Conservation (phyloP, 2,888 invertebrate species). For the Tiliacea aurago region DNA sequence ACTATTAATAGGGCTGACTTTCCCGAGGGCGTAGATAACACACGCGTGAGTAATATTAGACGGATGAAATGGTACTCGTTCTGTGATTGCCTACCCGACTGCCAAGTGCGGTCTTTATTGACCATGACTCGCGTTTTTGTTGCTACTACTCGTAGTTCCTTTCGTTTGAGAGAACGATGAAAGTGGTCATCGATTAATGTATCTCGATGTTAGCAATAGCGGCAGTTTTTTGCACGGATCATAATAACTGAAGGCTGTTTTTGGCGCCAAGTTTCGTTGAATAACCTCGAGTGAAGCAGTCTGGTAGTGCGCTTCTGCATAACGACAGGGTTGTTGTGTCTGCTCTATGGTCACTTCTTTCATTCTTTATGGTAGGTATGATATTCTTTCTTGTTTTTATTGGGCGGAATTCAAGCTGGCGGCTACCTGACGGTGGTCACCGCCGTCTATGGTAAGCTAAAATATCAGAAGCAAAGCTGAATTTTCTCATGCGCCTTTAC, state of each 20-base stretch:
- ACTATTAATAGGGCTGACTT: conserved; percentile 26
- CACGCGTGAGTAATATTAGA: conserved; percentile 51
- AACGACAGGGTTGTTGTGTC: not conserved
- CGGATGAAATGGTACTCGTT: conserved; percentile 8
- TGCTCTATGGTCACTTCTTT: not conserved
- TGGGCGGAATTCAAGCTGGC: not conserved
- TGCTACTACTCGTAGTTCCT: conserved; percentile 2
- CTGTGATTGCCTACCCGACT: conserved; percentile 7
- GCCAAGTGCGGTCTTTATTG: conserved; percentile 41
- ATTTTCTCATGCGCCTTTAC: not conserved
- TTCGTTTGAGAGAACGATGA: conserved; percentile 15
- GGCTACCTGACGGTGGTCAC: too few relatives aligned
- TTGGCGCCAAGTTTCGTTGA: not conserved
- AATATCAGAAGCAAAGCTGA: not conserved
- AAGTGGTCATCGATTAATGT: conserved; percentile 17
- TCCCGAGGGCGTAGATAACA: conserved; percentile 26
- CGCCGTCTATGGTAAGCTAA: not conserved
- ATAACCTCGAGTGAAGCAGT: not conserved
- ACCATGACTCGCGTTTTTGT: conserved; percentile 27
- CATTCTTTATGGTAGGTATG: not conserved
- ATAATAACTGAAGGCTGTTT: not conserved
- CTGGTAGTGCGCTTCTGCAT: not conserved
- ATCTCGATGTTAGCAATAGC: conserved; percentile 2
- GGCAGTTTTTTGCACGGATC: not conserved
- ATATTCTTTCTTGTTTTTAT: not conserved